These are phyloP conservation scores for Callipepla squamata DNA, from an alignment of 2,113 vertebrate species.

Conservation along the genomic window DNA sequence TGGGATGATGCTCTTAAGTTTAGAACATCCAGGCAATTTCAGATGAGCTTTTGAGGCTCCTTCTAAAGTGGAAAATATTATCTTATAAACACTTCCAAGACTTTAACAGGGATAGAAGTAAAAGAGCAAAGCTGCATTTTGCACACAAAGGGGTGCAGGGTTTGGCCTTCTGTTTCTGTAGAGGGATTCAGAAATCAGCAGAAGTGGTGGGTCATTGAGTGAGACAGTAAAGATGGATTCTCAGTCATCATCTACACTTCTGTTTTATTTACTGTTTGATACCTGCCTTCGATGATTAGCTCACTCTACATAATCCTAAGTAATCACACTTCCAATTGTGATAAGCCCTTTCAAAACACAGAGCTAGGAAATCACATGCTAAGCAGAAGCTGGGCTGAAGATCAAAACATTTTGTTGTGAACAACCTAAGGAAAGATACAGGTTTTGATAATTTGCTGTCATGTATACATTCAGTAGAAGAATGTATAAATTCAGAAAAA, in stretches of 20 bases:
- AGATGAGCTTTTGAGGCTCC: background rate
- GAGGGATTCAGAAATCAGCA: background rate
- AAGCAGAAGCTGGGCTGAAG: background rate
- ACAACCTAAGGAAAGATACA: background rate
- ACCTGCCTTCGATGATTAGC: background rate
- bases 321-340: background rate
- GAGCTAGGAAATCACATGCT: background rate
- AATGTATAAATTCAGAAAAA: background rate
- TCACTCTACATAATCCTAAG: background rate
- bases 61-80: background rate
- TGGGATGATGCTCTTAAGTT: conserved; percentile 52
- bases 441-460: background rate
- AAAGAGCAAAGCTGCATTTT: conserved; percentile 1
- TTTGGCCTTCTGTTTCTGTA: background rate
- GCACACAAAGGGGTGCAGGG: background rate
- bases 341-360: background rate
- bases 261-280: background rate
- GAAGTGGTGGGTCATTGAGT: background rate
- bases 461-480: background rate
- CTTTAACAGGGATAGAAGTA: background rate
- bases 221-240: background rate
- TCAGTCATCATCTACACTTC: background rate
- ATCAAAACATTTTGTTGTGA: background rate
- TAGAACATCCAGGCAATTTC: conserved; percentile 63
- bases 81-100: background rate